Base-by-base conservation (phyloP, 2,888 invertebrate species). In the Cephus runcator region DNA sequence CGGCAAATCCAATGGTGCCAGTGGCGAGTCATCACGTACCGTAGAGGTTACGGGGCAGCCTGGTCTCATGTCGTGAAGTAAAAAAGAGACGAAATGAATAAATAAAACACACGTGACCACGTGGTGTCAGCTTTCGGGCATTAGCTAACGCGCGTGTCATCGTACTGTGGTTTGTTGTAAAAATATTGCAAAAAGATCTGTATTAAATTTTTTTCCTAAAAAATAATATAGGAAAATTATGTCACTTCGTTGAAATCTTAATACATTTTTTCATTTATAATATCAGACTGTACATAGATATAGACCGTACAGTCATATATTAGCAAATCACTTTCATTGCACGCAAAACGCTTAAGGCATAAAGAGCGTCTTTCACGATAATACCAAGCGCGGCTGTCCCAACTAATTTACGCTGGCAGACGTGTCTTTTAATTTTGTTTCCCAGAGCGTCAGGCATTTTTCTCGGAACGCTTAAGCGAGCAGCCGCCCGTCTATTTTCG, bases 1-100 rank as follows among this genome's bases (percentile, higher is more conserved):
- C 81, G 86, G 88, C 89, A 88, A 84, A 87, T 88, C 91, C 87
- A 91, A 91, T 91, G 89, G 87, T 83, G 84, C 85, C 87, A 81
- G 78, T 79, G 83, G 85, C 88, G 83, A 87, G 87, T 86, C 88
- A 89, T 88, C 89, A 90, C 89, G 90, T 90, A 87, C 87, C 78
- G 80, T 77, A 31, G 77, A 75, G 74, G 73, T 76, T 74, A 77
- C 76, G 75, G 75, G 81, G 79, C 76, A 56, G 6, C 56, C 56
- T 31, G 33, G 71, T 77, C 69, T 77, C 75, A 30, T 40, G 35
- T n/a, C 69, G 74, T 33, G 34, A 35, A 80, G 77, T 56, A 76
- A 80, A 78, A 82, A 81, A 79, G 33, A 40, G 77, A 77, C 80
- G 75, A 79, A 77, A 77, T 77, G 80, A 77, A 77, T 73, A 81